phyloP scores from a whole-genome alignment of 2,797 vertebrate genomes.

The Pseudochirops cupreus region DNA sequence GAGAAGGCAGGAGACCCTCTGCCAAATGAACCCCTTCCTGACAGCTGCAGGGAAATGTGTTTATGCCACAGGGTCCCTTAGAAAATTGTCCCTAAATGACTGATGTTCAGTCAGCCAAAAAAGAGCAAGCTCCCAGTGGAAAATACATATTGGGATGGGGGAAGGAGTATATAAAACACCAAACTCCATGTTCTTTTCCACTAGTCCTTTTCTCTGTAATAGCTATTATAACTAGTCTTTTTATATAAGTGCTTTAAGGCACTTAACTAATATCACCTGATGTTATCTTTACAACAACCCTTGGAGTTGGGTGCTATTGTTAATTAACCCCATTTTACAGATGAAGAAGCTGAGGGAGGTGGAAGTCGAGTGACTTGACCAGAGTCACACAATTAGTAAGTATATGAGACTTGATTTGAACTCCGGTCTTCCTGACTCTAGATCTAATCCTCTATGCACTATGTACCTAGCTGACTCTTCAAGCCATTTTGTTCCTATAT shows the following conservation, averaged over 20 bases:
- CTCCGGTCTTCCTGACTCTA: not conserved
- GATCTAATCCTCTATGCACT: not conserved
- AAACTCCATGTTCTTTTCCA: slow-evolving; percentile 19
- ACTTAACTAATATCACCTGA: not conserved
- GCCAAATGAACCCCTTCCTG: slow-evolving; percentile 66
- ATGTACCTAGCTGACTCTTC: not conserved
- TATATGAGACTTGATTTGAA: not conserved
- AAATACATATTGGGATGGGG: not conserved
- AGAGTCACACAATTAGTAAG: not conserved
- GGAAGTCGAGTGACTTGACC: not conserved
- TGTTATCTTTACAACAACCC: not conserved
- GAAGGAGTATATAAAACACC: slow-evolving; percentile 8
- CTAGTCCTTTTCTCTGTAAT: not conserved
- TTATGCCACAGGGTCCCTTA: slow-evolving; percentile 38
- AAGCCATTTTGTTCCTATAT: not conserved
- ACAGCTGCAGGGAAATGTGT: slow-evolving; percentile 57
- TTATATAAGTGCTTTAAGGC: not conserved
- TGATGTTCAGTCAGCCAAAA: slow-evolving; percentile 51
- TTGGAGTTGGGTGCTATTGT: not conserved
- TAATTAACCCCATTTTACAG: not conserved
- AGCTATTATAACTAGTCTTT: not conserved
- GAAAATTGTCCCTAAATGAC: slow-evolving; percentile 68
- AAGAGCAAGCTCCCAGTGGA: slow-evolving; percentile 12
- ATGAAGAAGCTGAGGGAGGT: not conserved
- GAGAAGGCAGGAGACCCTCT: slow-evolving; percentile 63